Evolutionary conservation across 2,797 vertebrate species (phyloP), one percentile per base, ranked within the genome.

Genomic region (Allobates femoralis): DNA sequence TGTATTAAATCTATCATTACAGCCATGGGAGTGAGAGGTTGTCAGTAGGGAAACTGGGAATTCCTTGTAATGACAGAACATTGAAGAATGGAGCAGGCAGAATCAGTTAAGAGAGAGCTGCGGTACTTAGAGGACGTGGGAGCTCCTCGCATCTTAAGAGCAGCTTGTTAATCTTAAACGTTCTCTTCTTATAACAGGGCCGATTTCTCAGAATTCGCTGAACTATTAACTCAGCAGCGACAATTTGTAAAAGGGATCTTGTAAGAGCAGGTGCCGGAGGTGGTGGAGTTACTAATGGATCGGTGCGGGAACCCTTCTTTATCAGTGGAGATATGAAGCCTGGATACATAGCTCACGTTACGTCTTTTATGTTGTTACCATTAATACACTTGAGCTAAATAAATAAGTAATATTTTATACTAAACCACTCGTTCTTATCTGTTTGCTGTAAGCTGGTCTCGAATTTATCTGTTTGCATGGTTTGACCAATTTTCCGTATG

Each of bases 151-250:
- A 5, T 41, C 21, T 58, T 60, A 67, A 85, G 66, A 78, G 76
- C 62, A 60, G 58, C 51, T 80, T 80, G 67, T 80, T 79, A 66
- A 80, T 69, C 64, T 80, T 16, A 8, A 71, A 66, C 8, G 23
- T 60, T 53, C 69, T 75, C 50, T 81, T 51, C 34, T 58, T 46
- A 28, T 26, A 58, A 28, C 30, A 58, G 16, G 23, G n/a, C 34
- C 56, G 30, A 85, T 56, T 78, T 79, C 74, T 26, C 50, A 79
- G 64, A 79, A 85, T 79, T 26, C n/a, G 7, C 77, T 41, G n/a
- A 80, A 66, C 58, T 80, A 46, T 81, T 51, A 66, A 81, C 62
- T 21, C 75, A 26, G 26, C n/a, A 76, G 74, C 50, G 50, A 77
- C 51, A 55, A 77, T 77, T 77, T 74, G 37, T 74, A n/a, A 50